Evolutionary conservation across 2,888 invertebrate genomes (phyloP).

Genomic region (Orthosia gothica): DNA sequence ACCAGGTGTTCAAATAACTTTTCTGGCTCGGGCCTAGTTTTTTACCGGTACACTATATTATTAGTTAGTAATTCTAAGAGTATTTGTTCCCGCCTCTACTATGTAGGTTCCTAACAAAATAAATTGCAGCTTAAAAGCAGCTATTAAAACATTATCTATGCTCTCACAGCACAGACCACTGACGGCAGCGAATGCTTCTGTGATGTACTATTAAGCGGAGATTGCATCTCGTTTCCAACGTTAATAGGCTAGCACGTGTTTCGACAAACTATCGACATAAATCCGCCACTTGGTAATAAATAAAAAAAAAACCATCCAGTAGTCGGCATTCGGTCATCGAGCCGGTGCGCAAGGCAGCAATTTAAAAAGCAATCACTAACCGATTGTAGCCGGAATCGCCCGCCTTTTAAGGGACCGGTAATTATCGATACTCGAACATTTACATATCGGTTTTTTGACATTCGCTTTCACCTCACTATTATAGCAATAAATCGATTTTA

Average conservation of each 20-base stretch:
- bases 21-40: conserved; percentile 44
- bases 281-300: conserved; percentile 75
- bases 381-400: conserved; percentile 81
- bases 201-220: conserved; percentile 35
- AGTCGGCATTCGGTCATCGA: conserved; percentile 76
- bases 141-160: conserved; percentile 23
- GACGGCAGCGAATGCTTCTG: conserved; percentile 14
- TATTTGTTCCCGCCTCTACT: conserved; percentile 35
- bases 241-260: conserved; percentile 56
- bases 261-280: conserved; percentile 68
- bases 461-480: conserved; percentile 82
- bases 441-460: conserved; percentile 82
- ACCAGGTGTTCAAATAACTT: conserved; percentile 63
- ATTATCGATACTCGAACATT: conserved; percentile 85
- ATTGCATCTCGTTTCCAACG: conserved; percentile 58
- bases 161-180: background rate
- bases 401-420: conserved; percentile 87
- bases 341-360: conserved; percentile 77
- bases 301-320: conserved; percentile 77
- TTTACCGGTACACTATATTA: conserved; percentile 39
- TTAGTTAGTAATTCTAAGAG: conserved; percentile 30
- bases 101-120: conserved; percentile 34
- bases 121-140: conserved; percentile 38
- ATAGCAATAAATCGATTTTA: conserved; percentile 60
- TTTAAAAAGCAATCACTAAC: conserved; percentile 89